Conservation (phyloP, 2,888 invertebrate genomes). For the Eupithecia vulgata region DNA sequence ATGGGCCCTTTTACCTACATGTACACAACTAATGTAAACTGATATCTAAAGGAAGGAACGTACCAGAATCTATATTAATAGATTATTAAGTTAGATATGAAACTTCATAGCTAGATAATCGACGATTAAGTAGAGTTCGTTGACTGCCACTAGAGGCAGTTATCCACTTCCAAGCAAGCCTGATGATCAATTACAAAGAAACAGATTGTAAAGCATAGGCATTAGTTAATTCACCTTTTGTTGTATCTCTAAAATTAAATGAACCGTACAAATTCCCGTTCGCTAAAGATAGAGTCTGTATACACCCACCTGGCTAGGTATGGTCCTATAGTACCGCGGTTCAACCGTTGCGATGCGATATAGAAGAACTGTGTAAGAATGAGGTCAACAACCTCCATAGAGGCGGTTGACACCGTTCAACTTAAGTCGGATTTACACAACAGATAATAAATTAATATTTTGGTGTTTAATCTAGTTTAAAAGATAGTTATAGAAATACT, state of each 20-base stretch:
- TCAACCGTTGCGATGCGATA: slow-evolving; percentile 71
- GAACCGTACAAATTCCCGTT: slow-evolving; percentile 82
- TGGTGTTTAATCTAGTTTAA: neutral
- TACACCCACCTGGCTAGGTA: slow-evolving; percentile 49
- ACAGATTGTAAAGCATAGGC: slow-evolving; percentile 25
- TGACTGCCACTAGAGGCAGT: slow-evolving; percentile 25
- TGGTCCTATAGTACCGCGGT: slow-evolving; percentile 64
- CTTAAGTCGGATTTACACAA: slow-evolving; percentile 49
- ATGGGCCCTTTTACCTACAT: neutral
- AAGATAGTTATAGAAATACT: neutral
- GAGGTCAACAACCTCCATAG: slow-evolving; percentile 72
- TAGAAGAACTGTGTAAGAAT: slow-evolving; percentile 62
- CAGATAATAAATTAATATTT: slow-evolving; percentile 35
- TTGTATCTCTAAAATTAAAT: slow-evolving; percentile 67
- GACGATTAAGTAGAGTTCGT: slow-evolving; percentile 17
- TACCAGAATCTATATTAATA: neutral
- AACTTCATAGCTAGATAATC: neutral
- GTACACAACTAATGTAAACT: neutral
- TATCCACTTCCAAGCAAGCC: slow-evolving; percentile 14
- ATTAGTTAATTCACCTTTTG: slow-evolving; percentile 1
- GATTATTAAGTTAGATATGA: neutral
- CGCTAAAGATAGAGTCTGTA: slow-evolving; percentile 56
- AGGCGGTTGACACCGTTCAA: slow-evolving; percentile 66
- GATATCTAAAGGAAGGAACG: neutral
- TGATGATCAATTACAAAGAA: slow-evolving; percentile 5